These are phyloP conservation scores for Nicator chloris DNA, from an alignment of 2,113 vertebrate genomes.

Conservation along the genomic window DNA sequence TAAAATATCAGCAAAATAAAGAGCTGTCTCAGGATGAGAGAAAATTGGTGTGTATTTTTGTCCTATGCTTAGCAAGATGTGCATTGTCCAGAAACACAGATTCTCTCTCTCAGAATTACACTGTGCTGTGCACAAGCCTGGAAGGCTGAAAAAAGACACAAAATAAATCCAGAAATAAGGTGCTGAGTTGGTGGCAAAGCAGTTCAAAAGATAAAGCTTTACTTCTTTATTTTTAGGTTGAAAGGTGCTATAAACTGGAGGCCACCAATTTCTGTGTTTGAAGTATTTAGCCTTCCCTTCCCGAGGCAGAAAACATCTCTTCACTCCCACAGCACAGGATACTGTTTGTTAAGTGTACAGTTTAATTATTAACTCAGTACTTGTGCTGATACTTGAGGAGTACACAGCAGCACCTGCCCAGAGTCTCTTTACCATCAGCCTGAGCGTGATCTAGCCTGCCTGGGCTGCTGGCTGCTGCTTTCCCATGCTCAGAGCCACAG, in stretches of 20 bases:
- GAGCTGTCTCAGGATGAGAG: not conserved
- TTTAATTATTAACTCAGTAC: not conserved
- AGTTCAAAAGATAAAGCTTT: not conserved
- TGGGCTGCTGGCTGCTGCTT: not conserved
- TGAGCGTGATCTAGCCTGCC: too few relatives aligned
- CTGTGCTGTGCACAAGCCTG: not conserved
- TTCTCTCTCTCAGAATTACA: not conserved
- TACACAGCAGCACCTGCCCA: not conserved
- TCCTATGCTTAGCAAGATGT: not conserved
- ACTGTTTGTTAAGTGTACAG: not conserved
- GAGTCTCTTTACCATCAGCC: not conserved
- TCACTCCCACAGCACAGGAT: not conserved
- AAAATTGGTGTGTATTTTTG: not conserved
- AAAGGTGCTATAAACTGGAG: not conserved
- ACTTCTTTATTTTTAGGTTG: not conserved
- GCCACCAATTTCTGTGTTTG: not conserved
- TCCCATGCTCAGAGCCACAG: not conserved
- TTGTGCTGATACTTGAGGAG: not conserved
- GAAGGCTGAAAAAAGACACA: not conserved
- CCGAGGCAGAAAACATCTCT: not conserved
- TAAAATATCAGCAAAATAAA: not conserved
- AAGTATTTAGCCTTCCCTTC: not conserved
- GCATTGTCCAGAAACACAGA: not conserved
- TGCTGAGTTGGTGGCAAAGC: not conserved
- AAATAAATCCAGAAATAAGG: not conserved